phyloP scores from a whole-genome alignment of 2,113 vertebrate genomes.

The Chionomys nivalis region DNA sequence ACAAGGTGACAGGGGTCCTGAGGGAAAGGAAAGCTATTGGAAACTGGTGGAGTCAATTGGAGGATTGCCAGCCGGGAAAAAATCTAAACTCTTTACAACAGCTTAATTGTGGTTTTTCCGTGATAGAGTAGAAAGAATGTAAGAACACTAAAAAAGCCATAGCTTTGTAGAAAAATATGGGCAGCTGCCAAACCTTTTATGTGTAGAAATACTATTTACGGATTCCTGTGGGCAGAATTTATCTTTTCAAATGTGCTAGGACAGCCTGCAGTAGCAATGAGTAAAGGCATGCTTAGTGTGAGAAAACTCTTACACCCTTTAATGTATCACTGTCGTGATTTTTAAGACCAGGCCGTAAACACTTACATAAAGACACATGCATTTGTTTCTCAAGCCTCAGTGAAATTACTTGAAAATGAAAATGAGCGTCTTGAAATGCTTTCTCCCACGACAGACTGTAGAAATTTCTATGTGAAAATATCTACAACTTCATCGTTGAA shows the following conservation, averaged over 20 bases:
- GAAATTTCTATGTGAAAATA: neutral
- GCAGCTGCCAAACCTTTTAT: constrained; percentile 37
- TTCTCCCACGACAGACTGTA: neutral
- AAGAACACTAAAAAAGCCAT: constrained; percentile 36
- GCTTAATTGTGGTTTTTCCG: constrained; percentile 11
- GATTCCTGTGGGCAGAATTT: constrained; percentile 50
- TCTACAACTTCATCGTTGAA: constrained; percentile 14
- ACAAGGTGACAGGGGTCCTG: neutral
- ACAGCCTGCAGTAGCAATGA: constrained; percentile 36
- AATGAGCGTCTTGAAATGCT: neutral
- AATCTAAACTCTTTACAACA: neutral
- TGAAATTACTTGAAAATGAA: constrained; percentile 32
- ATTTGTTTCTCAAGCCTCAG: constrained; percentile 16
- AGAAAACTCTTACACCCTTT: constrained; percentile 5
- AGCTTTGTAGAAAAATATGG: constrained; percentile 52
- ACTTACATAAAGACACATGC: neutral
- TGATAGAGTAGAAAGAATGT: neutral
- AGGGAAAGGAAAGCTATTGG: neutral
- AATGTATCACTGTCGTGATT: neutral
- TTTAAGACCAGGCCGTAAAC: constrained; percentile 30
- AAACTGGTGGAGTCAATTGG: neutral
- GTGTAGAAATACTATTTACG: constrained; percentile 28
- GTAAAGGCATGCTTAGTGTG: constrained; percentile 14
- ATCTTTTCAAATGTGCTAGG: constrained; percentile 51
- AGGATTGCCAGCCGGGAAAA: neutral